phyloP scores from a whole-genome alignment of 2,888 invertebrate genomes.

The Epistrophella euchroma region DNA sequence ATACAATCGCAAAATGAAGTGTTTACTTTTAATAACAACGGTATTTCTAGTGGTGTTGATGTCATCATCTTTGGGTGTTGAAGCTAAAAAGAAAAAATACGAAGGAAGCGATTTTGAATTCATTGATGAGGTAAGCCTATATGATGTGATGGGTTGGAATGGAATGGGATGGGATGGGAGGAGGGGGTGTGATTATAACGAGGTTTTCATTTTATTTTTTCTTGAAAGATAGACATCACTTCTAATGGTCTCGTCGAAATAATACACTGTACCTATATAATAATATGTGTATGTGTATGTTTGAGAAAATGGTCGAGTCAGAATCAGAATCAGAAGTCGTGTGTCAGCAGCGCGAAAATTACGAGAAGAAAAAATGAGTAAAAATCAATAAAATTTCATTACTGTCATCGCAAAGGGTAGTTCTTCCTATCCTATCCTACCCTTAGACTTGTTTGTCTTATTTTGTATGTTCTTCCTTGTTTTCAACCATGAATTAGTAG shows the following conservation, averaged over 20 bases:
- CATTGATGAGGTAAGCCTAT: conserved; percentile 88
- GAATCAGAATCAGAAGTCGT: conserved; percentile 35
- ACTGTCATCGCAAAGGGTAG: conserved; percentile 67
- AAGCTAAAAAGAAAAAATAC: conserved; percentile 88
- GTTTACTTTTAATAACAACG: conserved; percentile 81
- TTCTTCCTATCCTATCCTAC: neutral
- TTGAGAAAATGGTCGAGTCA: conserved; percentile 31
- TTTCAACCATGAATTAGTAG: conserved; percentile 18
- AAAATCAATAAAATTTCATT: conserved; percentile 74
- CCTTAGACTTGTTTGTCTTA: conserved; percentile 23
- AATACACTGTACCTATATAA: neutral
- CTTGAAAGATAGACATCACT: conserved; percentile 23
- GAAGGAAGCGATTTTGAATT: conserved; percentile 90
- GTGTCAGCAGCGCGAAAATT: conserved; percentile 44
- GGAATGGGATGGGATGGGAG: too few relatives aligned
- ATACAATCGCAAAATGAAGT: conserved; percentile 79
- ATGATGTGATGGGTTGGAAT: neutral
- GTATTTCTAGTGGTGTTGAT: conserved; percentile 82
- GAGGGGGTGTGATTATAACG: neutral
- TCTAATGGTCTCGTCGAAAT: conserved; percentile 37
- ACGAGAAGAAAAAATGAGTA: conserved; percentile 39
- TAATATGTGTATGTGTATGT: conserved; percentile 15
- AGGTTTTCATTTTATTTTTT: conserved; percentile 24
- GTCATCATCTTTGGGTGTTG: conserved; percentile 80
- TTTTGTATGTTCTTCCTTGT: conserved; percentile 37